phyloP scores from a whole-genome alignment of 2,113 vertebrate species.

The Nycticorax nycticorax region DNA sequence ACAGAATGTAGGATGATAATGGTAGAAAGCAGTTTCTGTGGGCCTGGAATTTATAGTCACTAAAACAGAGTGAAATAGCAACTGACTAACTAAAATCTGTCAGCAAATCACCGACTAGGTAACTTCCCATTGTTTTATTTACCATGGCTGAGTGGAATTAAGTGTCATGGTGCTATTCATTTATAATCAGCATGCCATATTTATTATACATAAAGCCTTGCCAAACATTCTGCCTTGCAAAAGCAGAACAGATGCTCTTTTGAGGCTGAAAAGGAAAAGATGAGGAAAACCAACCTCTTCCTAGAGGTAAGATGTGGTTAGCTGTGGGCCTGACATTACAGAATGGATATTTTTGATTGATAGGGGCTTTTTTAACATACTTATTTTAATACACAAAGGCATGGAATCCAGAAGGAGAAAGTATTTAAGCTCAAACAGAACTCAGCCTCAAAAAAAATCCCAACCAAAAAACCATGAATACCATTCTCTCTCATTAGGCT shows the following conservation, averaged over 20 bases:
- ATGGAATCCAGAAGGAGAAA: not conserved
- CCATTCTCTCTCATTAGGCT: not conserved
- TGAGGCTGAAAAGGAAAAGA: not conserved
- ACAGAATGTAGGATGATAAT: not conserved
- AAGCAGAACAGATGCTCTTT: not conserved
- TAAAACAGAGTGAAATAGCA: not conserved
- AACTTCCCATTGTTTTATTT: constrained; percentile 5
- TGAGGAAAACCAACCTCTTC: not conserved
- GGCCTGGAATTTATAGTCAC: not conserved
- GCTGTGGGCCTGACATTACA: not conserved
- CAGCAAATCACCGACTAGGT: not conserved
- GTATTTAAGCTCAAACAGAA: not conserved
- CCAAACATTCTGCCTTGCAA: not conserved
- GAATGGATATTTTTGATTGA: not conserved
- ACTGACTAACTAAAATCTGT: not conserved
- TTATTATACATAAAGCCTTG: not conserved
- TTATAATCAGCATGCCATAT: not conserved
- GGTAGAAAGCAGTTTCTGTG: not conserved
- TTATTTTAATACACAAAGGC: not conserved
- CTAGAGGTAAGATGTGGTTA: not conserved
- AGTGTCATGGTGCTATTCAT: not conserved
- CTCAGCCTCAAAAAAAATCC: not conserved
- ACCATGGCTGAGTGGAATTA: not conserved
- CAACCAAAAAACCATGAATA: not conserved
- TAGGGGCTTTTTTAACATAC: not conserved